Base-by-base conservation (phyloP, 1,140 invertebrate genomes). In the Cydia amplana region DNA sequence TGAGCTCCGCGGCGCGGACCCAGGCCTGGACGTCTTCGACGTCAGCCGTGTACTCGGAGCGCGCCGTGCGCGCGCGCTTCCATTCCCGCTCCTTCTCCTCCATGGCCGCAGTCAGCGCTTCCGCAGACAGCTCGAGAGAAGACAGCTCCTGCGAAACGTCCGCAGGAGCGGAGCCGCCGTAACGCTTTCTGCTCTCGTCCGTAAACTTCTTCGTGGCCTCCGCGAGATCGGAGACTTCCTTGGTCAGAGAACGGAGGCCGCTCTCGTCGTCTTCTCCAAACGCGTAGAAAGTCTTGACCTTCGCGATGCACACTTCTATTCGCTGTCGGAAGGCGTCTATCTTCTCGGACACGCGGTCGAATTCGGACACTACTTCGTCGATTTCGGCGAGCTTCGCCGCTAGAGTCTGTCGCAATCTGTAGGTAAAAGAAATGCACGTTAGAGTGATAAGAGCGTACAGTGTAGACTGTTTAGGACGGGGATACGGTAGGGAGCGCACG, bases 1-100 rank as follows among this genome's bases (percentile, higher is more conserved):
- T 97, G 16, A 97, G 91, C 86, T 98, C 97, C 0, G 97, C 96
- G 64, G 96, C 94, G 51, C 96, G 94, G 43, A 98, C 94, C 97
- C 97, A 98, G 25, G 94, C 93, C 81, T 97, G 96, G 1, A 98
- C 94, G 75, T 95, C 95, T 78, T 98, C 97, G 7, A 97, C 95
- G 80, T 97, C 97, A 18, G 93, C 92, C 9, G 95, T 87, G 88
- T 97, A 98, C 75, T 98, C 97, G 23, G 95, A 95, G 20, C 97
- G 94, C 72, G 96, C 94, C 18, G 97, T 97, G 80, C 95, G 95
- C 7, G 97, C 97, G 67, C 97, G 95, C 86, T 97, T 97, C 87
- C 96, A 96, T 88, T 98, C 97, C 83, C 96, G 94, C 79, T 97
- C 95, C 87, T 97, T 97, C 82, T 97, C 96, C 81, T 98, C 97